phyloP scores from a whole-genome alignment of 2,113 vertebrate species.

The Esox niger region DNA sequence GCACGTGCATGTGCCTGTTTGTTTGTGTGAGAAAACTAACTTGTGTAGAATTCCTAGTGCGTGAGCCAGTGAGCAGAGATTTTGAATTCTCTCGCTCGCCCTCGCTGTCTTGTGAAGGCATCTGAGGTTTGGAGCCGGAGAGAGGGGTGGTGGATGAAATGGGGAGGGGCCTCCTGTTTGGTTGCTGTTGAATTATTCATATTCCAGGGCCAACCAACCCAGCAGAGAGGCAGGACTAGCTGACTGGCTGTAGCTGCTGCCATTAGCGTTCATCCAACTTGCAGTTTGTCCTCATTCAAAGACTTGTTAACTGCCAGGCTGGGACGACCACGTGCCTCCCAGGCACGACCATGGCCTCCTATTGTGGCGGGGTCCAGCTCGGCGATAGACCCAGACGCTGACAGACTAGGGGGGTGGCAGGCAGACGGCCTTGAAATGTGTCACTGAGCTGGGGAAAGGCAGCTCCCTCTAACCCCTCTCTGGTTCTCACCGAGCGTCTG shows the following conservation, averaged over 20 bases:
- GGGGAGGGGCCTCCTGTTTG: conserved; percentile 57
- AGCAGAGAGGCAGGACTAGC: conserved; percentile 79
- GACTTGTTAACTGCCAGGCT: conserved; percentile 90
- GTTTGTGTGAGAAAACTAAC: conserved; percentile 28
- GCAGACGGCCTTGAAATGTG: neutral
- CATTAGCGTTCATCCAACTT: conserved; percentile 87
- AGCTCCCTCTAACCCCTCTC: conserved; percentile 52
- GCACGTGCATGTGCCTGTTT: neutral
- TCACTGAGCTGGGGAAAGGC: conserved; percentile 39
- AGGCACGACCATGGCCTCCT: conserved; percentile 79
- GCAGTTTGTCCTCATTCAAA: conserved; percentile 91
- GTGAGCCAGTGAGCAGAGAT: conserved; percentile 48
- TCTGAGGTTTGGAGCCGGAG: conserved; percentile 70
- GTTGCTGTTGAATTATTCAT: conserved; percentile 88
- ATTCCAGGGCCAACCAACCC: conserved; percentile 75
- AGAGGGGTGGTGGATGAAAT: conserved; percentile 49
- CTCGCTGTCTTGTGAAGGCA: conserved; percentile 73
- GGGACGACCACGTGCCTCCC: conserved; percentile 81
- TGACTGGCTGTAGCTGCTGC: conserved; percentile 36
- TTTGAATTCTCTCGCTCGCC: conserved; percentile 51
- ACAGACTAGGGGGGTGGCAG: conserved; percentile 53
- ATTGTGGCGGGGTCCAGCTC: conserved; percentile 78
- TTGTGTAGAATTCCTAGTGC: conserved; percentile 39
- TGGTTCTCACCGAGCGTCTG: conserved; percentile 61
- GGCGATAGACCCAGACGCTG: conserved; percentile 44